Percentiles rank a stretch among this genome's conserved stretches.
Evolutionary conservation across 2,888 invertebrate genomes (phyloP).

Genomic region (Dione vanillae): DNA sequence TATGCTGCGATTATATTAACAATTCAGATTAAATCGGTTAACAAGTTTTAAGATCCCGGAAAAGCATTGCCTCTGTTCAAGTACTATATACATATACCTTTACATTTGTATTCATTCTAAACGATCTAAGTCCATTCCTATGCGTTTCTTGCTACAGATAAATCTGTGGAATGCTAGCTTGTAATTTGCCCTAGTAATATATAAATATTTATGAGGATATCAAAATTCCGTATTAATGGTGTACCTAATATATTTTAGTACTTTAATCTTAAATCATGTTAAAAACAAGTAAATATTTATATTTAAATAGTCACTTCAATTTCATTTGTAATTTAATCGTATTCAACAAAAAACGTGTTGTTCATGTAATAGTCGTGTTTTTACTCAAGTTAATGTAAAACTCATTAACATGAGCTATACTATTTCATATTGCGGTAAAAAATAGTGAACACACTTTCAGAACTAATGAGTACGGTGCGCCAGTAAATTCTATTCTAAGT

Average conservation of each 20-base stretch:
- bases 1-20: conserved; percentile 70
- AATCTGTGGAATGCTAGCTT: background rate
- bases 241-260: background rate
- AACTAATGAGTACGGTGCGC: conserved; percentile 60
- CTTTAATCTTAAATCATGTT: background rate
- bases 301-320: conserved; percentile 9
- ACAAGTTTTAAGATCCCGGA: conserved; percentile 42
- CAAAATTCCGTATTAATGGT: background rate
- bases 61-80: conserved; percentile 28
- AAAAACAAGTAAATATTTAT: conserved; percentile 4
- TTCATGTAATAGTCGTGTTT: conserved; percentile 19
- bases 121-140: background rate
- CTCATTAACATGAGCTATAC: conserved; percentile 22
- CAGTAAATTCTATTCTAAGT: conserved; percentile 56
- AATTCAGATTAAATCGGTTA: conserved; percentile 72
- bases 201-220: background rate
- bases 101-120: conserved; percentile 26
- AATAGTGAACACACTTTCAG: conserved; percentile 59
- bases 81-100: conserved; percentile 20
- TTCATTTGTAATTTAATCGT: conserved; percentile 6
- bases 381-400: conserved; percentile 24
- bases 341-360: conserved; percentile 8
- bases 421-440: conserved; percentile 23
- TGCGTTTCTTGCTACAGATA: conserved; percentile 18
- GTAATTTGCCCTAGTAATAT: conserved; percentile 1